A percentile compares a stretch with the other conserved stretches of the same genome.
phyloP scores from a whole-genome alignment of 2,888 invertebrate genomes.

The Nipponacmea schrenckii region DNA sequence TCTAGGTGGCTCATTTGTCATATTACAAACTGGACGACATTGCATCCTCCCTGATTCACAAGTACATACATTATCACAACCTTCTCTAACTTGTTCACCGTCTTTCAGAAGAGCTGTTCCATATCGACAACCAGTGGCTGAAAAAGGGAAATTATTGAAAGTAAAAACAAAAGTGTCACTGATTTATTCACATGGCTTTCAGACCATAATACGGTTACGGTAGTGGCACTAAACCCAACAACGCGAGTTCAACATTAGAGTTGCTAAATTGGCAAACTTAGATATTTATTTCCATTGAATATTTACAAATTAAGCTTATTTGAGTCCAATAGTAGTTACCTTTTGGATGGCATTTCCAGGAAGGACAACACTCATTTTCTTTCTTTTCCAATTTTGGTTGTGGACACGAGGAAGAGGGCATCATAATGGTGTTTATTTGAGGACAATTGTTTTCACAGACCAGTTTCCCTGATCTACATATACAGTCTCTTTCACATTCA shows the following conservation, averaged over 20 bases:
- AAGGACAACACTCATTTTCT: constrained; percentile 28
- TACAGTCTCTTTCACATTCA: constrained; percentile 24
- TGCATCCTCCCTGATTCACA: constrained; percentile 24
- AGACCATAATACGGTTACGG: no score
- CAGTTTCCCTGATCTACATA: constrained; percentile 16
- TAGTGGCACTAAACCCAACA: no score
- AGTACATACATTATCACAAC: constrained; percentile 21
- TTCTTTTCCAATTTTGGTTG: constrained; percentile 24
- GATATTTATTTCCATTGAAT: no score
- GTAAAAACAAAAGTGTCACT: not conserved
- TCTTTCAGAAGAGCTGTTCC: constrained; percentile 23
- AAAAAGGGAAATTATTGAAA: not conserved
- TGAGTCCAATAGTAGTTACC: constrained; percentile 21
- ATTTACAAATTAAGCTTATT: no score
- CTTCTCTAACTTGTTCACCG: constrained; percentile 27
- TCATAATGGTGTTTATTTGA: constrained; percentile 22
- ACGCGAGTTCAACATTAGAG: no score
- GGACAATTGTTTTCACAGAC: constrained; percentile 25
- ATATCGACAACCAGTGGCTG: constrained; percentile 31
- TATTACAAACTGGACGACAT: constrained; percentile 28
- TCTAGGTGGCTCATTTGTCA: constrained; percentile 20
- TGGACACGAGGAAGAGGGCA: constrained; percentile 31
- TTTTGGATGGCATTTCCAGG: constrained; percentile 32
- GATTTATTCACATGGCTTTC: no score
- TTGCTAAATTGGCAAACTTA: no score